Percentiles rank a stretch among this genome's conserved stretches.
Conservation (phyloP, 92 coral and sea anemone genomes). For the Metridium senile region DNA sequence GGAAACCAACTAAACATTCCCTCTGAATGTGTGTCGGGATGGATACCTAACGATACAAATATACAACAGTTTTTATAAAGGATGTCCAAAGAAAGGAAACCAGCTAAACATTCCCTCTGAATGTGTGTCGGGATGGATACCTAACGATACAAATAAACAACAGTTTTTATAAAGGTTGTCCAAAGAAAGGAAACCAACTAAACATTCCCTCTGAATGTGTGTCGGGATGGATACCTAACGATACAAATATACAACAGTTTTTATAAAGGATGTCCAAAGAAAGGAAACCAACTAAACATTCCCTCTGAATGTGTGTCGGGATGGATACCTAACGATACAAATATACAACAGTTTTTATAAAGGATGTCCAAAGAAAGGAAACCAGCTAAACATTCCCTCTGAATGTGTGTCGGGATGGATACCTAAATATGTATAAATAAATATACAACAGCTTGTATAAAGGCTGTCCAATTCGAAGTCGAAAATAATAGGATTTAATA, state of each 20-base stretch:
- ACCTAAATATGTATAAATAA: slow-evolving; percentile 59
- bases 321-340: slow-evolving; percentile 67
- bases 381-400: slow-evolving; percentile 99
- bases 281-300: slow-evolving; percentile 99
- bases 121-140: slow-evolving; percentile 95
- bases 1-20: slow-evolving; percentile 99
- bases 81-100: slow-evolving; percentile 98
- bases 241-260: not conserved
- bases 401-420: slow-evolving; percentile 97
- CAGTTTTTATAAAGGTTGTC: too few relatives aligned
- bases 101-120: slow-evolving; percentile 99
- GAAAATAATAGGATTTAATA: too few relatives aligned
- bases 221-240: slow-evolving; percentile 91
- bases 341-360: too few relatives aligned
- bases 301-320: slow-evolving; percentile 99
- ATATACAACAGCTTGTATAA: too few relatives aligned
- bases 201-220: slow-evolving; percentile 99
- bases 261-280: too few relatives aligned
- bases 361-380: too few relatives aligned
- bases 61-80: too few relatives aligned
- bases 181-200: slow-evolving; percentile 99
- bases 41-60: slow-evolving; percentile 65
- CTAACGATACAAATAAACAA: slow-evolving; percentile 28
- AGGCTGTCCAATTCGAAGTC: too few relatives aligned
- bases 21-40: slow-evolving; percentile 93